phyloP scores from a whole-genome alignment of 2,113 vertebrate species.

The Malurus cyaneus region DNA sequence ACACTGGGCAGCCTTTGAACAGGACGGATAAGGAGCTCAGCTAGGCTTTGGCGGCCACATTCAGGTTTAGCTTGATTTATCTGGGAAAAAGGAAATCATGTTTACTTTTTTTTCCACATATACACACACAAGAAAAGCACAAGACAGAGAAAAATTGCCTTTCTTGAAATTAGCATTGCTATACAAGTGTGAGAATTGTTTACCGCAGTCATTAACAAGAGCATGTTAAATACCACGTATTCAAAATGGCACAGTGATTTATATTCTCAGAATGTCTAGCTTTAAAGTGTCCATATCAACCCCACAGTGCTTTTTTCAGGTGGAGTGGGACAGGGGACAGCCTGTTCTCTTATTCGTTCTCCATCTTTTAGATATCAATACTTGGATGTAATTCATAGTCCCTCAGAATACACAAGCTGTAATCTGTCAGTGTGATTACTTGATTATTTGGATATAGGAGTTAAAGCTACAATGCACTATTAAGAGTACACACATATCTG shows the following conservation, averaged over 20 bases:
- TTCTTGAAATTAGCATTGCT: background rate
- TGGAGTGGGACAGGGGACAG: rapidly evolving
- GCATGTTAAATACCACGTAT: background rate
- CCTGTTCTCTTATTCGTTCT: background rate
- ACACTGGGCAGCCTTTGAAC: conserved; percentile 96
- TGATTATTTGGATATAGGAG: background rate
- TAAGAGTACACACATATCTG: background rate
- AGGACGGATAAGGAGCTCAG: conserved; percentile 93
- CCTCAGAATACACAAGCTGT: background rate
- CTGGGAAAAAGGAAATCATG: conserved; percentile 48
- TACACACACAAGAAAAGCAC: background rate
- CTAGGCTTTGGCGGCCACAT: conserved; percentile 93
- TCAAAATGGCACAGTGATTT: background rate
- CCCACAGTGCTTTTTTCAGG: background rate
- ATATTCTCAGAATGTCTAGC: background rate
- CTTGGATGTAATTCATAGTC: background rate
- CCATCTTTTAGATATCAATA: background rate
- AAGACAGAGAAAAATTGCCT: background rate
- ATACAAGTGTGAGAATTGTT: background rate
- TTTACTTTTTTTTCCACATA: background rate
- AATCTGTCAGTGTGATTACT: background rate
- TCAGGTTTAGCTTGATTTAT: conserved; percentile 98
- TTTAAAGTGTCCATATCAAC: background rate
- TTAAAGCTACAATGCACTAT: background rate
- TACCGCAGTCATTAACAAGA: background rate